Base-by-base conservation (phyloP, 30 jellyfish, hydroid and myxozoan species). In the Hydractinia echinata region DNA sequence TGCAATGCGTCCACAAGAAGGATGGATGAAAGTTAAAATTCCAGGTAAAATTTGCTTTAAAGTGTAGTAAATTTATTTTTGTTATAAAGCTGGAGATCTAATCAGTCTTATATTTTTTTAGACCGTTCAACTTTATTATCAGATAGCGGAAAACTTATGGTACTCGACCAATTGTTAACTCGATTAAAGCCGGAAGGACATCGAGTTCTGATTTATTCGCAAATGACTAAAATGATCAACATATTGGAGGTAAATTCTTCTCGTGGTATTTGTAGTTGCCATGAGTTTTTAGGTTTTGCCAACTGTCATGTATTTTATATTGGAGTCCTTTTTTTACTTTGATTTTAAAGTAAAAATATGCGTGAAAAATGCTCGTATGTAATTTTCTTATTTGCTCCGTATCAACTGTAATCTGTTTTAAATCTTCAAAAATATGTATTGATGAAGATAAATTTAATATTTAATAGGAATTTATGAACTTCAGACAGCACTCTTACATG, bases 191-290 rank as follows among this genome's bases (percentile, higher is more conserved):
- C 71, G 18, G 99, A 88, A 79, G 99, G 96, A 7, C 99, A 94
- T 66, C 69, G 99, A 56, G 99, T 94, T 15, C 87, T 94, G 62
- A 94, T 94, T 5, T 94, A 94, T 77, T 94, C 99, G 16, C 99
- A 94, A 62, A 94, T 94, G 99, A 94, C 99, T 5, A 86, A 83
- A 55, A 94, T 94, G 99, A 94, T 94, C 18, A 97, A 94, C 76
- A 86, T 94, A 21, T 77, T 94, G 53, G 99, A 94, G 95, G 98
- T 92, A 50, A 66, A 67, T 51, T 30, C 44, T 30, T 30, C 44
- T 30, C 44, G 44, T 30, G 44, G 2, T 30, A 2, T 30, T 30
- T 30, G 44, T 30, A 30, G 2, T 30, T 30, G 44, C 44, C 44
- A 30, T n/a, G n/a, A n/a, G n/a, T 30, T 30, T 30, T 30, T 30